Conservation (phyloP, 2,888 invertebrate species). For the Morpho deidamia region DNA sequence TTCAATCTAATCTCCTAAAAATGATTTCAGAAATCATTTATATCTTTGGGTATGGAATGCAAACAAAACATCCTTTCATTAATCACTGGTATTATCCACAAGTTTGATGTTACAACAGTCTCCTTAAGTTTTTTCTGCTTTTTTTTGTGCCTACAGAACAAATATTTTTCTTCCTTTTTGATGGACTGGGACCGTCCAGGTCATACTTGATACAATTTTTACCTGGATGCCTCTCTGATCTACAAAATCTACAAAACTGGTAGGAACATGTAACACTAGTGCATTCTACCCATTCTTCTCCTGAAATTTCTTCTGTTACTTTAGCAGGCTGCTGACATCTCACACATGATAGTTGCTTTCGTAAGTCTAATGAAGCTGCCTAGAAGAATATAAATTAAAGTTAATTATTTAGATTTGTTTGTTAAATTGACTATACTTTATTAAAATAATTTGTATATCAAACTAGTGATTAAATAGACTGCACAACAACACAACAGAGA, state of each 20-base stretch:
- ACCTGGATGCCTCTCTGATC: constrained; percentile 57
- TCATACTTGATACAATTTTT: constrained; percentile 61
- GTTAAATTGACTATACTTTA: no score
- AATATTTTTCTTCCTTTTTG: constrained; percentile 62
- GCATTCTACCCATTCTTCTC: constrained; percentile 77
- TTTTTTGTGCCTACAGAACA: constrained; percentile 58
- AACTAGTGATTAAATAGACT: no score
- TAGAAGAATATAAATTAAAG: constrained; percentile 34
- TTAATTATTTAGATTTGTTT: no score
- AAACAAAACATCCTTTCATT: constrained; percentile 33
- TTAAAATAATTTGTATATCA: no score
- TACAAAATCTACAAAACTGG: constrained; percentile 74
- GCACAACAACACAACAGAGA: no score
- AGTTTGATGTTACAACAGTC: constrained; percentile 47
- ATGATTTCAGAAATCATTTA: constrained; percentile 31
- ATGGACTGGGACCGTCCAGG: constrained; percentile 67
- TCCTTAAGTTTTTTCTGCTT: constrained; percentile 62
- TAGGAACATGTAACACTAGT: constrained; percentile 64
- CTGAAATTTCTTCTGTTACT: constrained; percentile 54
- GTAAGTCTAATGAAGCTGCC: constrained; percentile 57
- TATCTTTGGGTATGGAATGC: constrained; percentile 55
- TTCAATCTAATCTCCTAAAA: constrained; percentile 26
- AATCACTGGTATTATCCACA: constrained; percentile 41
- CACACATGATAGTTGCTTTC: constrained; percentile 58
- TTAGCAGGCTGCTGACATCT: constrained; percentile 65